Evolutionary conservation across 2,113 vertebrate species (phyloP).

Genomic region (Proteles cristata): DNA sequence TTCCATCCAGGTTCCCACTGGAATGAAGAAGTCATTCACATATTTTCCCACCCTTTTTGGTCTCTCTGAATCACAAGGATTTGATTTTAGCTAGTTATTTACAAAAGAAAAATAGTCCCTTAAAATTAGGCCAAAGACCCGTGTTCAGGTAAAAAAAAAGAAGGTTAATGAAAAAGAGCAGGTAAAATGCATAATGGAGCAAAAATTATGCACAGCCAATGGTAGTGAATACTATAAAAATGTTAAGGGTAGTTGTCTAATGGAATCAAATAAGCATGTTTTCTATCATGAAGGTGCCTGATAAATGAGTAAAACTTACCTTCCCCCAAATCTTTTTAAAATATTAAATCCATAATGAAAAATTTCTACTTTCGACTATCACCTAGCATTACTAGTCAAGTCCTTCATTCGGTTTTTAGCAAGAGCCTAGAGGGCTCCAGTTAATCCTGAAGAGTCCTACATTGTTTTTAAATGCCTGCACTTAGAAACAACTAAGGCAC

Average conservation of each 20-base stretch:
- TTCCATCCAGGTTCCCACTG: constrained; percentile 74
- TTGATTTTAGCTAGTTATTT: constrained; percentile 68
- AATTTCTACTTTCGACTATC: background rate
- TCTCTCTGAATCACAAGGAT: constrained; percentile 61
- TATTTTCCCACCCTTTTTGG: constrained; percentile 76
- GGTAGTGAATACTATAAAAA: background rate
- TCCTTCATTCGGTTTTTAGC: background rate
- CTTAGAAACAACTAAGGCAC: background rate
- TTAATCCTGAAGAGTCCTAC: background rate
- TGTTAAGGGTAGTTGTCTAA: background rate
- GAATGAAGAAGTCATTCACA: constrained; percentile 72
- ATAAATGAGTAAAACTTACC: background rate
- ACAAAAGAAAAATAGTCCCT: constrained; percentile 36
- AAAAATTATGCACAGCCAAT: background rate
- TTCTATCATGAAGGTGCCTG: background rate
- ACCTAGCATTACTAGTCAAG: background rate
- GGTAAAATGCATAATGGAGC: background rate
- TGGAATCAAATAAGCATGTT: background rate
- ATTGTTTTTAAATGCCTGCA: background rate
- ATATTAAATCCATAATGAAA: background rate
- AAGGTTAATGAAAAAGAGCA: constrained; percentile 33
- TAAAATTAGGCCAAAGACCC: constrained; percentile 48
- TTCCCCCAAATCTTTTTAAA: background rate
- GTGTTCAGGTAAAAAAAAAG: constrained; percentile 49
- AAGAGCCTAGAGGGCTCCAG: background rate